A percentile compares a stretch with the other conserved stretches of the same genome.
Conservation (phyloP, 2,797 vertebrate genomes). For the Oreortyx pictus region DNA sequence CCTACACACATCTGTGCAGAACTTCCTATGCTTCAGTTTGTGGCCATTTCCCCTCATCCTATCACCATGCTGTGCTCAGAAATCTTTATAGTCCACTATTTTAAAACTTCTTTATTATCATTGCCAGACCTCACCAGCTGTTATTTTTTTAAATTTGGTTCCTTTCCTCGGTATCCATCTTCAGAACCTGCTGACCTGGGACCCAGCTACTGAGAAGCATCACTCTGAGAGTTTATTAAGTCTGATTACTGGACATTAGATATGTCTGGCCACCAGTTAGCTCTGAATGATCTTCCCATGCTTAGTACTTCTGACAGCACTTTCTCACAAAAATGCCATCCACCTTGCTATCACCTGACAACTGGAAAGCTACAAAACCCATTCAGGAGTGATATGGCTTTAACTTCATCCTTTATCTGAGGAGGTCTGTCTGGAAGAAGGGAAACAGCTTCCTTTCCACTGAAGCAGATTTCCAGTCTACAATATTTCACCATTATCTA, state of each 20-base stretch:
- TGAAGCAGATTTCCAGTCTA: not conserved
- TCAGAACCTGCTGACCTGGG: not conserved
- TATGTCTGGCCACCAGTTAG: not conserved
- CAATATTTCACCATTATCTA: not conserved
- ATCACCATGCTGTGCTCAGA: too few species aligned
- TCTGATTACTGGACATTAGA: not conserved
- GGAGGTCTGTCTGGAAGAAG: not conserved
- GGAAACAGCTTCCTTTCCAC: not conserved
- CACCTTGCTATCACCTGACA: not conserved
- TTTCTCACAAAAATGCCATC: not conserved
- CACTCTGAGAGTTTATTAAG: not conserved
- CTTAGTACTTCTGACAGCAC: not conserved
- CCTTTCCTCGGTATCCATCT: not conserved
- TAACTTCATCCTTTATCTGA: not conserved
- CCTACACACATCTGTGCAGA: too few species aligned
- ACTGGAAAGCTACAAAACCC: not conserved
- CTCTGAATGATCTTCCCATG: not conserved
- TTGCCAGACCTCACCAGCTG: not conserved
- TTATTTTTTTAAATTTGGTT: not conserved
- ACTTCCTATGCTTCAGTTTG: too few species aligned
- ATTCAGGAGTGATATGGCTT: not conserved
- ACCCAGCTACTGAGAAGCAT: not conserved
- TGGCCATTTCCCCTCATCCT: too few species aligned
- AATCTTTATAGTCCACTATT: not conserved
- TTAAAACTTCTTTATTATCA: not conserved